These are phyloP conservation scores for Bryconaethiops microstoma DNA, from an alignment of 2,797 vertebrate genomes.

Conservation along the genomic window DNA sequence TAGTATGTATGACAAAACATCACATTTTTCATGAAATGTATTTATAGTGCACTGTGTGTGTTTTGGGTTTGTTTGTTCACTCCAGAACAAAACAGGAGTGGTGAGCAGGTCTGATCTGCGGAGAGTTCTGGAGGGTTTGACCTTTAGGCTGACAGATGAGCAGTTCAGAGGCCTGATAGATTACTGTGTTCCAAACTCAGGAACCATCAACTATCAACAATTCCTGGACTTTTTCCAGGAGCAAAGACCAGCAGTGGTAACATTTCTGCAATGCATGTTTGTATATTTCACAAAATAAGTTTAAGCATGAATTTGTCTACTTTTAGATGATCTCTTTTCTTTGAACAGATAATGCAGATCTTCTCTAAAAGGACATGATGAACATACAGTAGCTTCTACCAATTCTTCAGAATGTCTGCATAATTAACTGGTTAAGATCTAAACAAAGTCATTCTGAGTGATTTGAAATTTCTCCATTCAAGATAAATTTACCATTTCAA, in stretches of 20 bases:
- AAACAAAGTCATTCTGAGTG: too few species aligned
- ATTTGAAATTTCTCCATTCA: too few species aligned
- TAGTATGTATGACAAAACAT: background rate
- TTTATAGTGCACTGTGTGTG: background rate
- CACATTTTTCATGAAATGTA: background rate
- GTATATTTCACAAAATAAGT: background rate
- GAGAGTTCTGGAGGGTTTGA: conserved; percentile 56
- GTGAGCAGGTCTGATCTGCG: conserved; percentile 66
- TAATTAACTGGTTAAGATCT: too few species aligned
- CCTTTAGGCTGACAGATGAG: conserved; percentile 61
- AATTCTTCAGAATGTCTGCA: too few species aligned
- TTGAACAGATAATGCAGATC: background rate
- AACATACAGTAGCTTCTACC: background rate
- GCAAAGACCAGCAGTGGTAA: background rate
- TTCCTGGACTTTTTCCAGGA: conserved; percentile 60
- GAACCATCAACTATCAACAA: conserved; percentile 56
- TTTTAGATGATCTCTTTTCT: background rate
- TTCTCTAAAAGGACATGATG: background rate
- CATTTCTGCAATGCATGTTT: background rate
- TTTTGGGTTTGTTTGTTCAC: background rate
- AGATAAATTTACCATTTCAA: too few species aligned
- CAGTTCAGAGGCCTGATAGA: conserved; percentile 72
- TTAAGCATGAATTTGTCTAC: background rate
- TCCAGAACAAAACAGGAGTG: conserved; percentile 60
- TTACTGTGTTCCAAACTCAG: conserved; percentile 64